These are phyloP conservation scores for Zosterops pallidus DNA, from an alignment of 2,113 vertebrate genomes.

Conservation along the genomic window DNA sequence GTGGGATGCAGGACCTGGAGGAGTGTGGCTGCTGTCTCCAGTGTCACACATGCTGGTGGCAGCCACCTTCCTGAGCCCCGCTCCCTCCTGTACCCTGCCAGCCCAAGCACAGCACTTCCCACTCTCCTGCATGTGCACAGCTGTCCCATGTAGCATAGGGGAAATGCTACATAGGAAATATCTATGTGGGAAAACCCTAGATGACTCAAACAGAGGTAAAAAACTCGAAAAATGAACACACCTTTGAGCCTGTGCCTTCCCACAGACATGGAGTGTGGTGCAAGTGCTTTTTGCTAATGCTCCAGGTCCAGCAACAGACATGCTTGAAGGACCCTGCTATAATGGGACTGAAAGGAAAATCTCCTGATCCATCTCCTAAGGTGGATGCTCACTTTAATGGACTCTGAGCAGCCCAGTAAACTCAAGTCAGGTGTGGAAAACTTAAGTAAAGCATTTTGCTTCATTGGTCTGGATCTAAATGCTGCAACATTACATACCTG, in stretches of 20 bases:
- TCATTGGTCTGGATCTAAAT: background rate
- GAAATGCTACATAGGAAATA: background rate
- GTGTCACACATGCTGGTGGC: accelerated
- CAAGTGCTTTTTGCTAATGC: background rate
- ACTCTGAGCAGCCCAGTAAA: background rate
- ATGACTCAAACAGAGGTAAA: background rate
- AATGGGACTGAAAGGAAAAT: background rate
- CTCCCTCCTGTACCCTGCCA: background rate
- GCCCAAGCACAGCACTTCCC: background rate
- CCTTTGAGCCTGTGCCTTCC: background rate
- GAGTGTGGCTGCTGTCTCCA: background rate
- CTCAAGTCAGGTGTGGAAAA: background rate
- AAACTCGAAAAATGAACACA: background rate
- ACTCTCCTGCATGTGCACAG: accelerated
- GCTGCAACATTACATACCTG: background rate
- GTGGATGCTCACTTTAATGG: background rate
- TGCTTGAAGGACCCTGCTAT: background rate
- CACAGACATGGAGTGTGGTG: accelerated
- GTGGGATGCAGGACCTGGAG: background rate
- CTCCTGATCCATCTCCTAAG: background rate
- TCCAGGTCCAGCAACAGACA: background rate
- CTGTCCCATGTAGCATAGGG: background rate
- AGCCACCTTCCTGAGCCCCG: background rate
- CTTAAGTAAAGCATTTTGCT: background rate
- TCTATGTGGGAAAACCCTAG: background rate